Conservation (phyloP, 92 coral and sea anemone species). For the Phenganax subtilis region DNA sequence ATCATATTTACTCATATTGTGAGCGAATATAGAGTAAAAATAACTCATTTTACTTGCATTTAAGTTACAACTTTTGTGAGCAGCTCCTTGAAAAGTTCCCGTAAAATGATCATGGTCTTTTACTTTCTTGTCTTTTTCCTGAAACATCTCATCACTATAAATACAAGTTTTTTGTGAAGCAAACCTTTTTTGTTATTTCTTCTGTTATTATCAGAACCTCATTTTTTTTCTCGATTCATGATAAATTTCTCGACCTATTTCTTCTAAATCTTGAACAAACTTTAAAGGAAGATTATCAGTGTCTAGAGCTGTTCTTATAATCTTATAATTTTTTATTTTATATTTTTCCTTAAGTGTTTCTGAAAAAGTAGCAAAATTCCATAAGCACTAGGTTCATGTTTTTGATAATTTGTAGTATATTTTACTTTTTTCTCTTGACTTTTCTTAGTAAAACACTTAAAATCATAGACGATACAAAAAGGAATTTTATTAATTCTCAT, state of each 20-base stretch:
- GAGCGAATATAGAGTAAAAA: conserved; percentile 44
- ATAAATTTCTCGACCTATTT: too few species aligned
- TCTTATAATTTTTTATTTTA: too few species aligned
- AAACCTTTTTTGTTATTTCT: neutral
- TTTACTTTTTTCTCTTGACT: conserved; percentile 17
- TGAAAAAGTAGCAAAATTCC: too few species aligned
- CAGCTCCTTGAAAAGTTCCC: conserved; percentile 33
- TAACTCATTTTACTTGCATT: conserved; percentile 7
- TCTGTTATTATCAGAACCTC: conserved; percentile 10
- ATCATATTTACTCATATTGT: conserved; percentile 40
- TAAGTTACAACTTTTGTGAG: conserved; percentile 44
- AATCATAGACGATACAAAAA: neutral
- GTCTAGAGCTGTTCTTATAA: too few species aligned
- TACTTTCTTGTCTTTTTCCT: neutral
- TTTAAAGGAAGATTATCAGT: too few species aligned
- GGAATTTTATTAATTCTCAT: conserved; percentile 42
- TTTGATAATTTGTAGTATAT: conserved; percentile 6
- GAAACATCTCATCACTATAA: neutral
- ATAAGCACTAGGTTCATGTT: neutral
- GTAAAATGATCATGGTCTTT: conserved; percentile 17
- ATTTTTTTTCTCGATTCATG: too few species aligned
- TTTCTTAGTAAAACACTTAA: conserved; percentile 16
- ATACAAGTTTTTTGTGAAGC: neutral
- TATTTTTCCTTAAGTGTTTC: too few species aligned
- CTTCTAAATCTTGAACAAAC: too few species aligned